Percentiles rank a stretch among this genome's conserved stretches.
Conservation (phyloP, 1,140 invertebrate genomes). For the Acromyrmex charruanus region DNA sequence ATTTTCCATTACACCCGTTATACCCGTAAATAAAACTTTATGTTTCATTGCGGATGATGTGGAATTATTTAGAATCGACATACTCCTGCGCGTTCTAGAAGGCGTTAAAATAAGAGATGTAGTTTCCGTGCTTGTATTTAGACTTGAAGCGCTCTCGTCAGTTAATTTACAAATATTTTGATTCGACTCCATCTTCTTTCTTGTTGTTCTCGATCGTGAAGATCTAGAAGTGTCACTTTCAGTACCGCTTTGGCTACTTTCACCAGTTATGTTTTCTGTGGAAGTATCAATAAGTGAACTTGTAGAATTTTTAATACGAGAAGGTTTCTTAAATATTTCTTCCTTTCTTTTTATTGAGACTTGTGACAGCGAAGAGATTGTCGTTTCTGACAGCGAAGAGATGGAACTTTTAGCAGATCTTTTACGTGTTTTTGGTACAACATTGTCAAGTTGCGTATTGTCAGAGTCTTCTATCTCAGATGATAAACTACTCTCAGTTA, state of each 20-base stretch:
- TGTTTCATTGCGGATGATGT: conserved; percentile 47
- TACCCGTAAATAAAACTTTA: conserved; percentile 78
- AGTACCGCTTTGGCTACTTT: not conserved
- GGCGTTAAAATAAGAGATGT: not conserved
- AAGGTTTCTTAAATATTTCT: conserved; percentile 33
- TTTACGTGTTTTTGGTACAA: not conserved
- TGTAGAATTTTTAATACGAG: not conserved
- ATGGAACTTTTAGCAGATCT: conserved; percentile 14
- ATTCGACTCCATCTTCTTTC: not conserved
- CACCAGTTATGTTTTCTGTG: not conserved
- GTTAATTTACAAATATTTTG: not conserved
- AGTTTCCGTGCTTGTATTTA: conserved; percentile 22
- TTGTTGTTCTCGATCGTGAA: not conserved
- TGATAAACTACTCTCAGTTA: conserved; percentile 17
- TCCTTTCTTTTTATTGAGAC: not conserved
- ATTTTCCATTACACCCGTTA: conserved; percentile 75
- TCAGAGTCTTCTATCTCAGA: conserved; percentile 16
- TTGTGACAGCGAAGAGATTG: not conserved
- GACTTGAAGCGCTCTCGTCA: not conserved
- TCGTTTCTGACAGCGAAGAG: not conserved
- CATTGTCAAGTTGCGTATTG: not conserved
- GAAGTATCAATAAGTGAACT: not conserved
- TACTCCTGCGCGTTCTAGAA: conserved; percentile 37
- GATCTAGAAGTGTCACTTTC: not conserved
- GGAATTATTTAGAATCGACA: not conserved